Percentiles rank a stretch among this genome's conserved stretches.
These are phyloP conservation scores for Ethmia dodecea DNA, from an alignment of 2,888 invertebrate species.

Conservation along the genomic window DNA sequence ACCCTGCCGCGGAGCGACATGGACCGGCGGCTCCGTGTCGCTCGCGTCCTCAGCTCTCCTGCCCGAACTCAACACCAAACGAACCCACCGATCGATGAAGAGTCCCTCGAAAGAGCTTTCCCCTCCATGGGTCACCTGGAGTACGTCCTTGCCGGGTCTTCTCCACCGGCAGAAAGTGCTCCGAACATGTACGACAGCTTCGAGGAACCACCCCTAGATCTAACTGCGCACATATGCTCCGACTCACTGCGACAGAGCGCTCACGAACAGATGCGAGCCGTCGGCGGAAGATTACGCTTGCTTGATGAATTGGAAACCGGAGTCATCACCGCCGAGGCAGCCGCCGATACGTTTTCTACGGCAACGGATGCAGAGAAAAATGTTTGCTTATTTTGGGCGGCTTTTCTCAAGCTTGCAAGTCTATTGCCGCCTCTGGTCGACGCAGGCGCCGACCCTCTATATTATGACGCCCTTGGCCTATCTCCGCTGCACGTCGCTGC, in stretches of 20 bases:
- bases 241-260: constrained; percentile 81
- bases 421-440: constrained; percentile 80
- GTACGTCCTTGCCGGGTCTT: constrained; percentile 50
- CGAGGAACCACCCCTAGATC: constrained; percentile 83
- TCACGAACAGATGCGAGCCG: constrained; percentile 84
- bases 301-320: constrained; percentile 86
- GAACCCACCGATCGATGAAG: constrained; percentile 46
- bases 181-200: constrained; percentile 90
- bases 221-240: constrained; percentile 81
- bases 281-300: constrained; percentile 81
- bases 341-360: constrained; percentile 66
- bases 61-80: constrained; percentile 27
- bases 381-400: constrained; percentile 84
- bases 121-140: constrained; percentile 81
- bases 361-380: constrained; percentile 83
- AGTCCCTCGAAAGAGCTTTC: constrained; percentile 81
- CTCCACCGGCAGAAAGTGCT: constrained; percentile 88
- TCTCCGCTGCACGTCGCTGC: constrained; percentile 87
- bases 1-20: constrained; percentile 36
- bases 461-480: constrained; percentile 84
- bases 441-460: constrained; percentile 83
- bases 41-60: constrained; percentile 42
- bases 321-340: constrained; percentile 77
- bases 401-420: constrained; percentile 83
- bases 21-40: constrained; percentile 45